phyloP scores from a whole-genome alignment of 2,113 vertebrate species.

The Anoura caudifer region DNA sequence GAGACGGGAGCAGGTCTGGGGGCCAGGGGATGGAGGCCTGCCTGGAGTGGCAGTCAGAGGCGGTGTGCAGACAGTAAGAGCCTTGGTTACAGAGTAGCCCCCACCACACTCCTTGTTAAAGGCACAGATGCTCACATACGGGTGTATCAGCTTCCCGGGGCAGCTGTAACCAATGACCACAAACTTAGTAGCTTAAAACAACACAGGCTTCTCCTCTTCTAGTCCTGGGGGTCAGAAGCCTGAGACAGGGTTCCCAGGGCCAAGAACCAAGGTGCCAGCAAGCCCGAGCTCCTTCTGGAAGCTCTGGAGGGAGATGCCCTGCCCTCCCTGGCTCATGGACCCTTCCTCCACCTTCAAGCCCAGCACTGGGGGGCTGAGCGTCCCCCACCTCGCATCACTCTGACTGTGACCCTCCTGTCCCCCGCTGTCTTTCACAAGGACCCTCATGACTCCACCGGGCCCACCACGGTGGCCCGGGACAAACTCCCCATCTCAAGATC shows the following conservation, averaged over 20 bases:
- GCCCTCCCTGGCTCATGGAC: neutral
- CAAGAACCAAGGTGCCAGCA: neutral
- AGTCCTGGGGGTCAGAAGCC: neutral
- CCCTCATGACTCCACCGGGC: neutral
- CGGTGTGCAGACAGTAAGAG: rapidly evolving
- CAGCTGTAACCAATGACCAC: rapidly evolving
- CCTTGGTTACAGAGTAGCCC: too few relatives aligned
- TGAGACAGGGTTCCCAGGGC: too few relatives aligned
- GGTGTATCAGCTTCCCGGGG: neutral
- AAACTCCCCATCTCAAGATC: neutral
- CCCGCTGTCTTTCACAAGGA: neutral
- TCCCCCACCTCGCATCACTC: neutral
- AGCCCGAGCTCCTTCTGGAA: neutral
- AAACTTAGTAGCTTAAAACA: neutral
- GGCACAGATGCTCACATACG: rapidly evolving
- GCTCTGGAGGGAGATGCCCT: neutral
- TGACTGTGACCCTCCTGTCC: neutral
- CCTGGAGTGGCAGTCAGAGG: neutral
- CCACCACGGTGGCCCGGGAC: too few relatives aligned
- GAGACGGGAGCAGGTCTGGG: neutral
- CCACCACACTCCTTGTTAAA: neutral
- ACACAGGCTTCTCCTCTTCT: rapidly evolving
- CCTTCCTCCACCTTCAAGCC: neutral
- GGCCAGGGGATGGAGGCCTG: neutral
- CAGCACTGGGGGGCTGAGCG: neutral